Evolutionary conservation across 1,140 invertebrate genomes (phyloP).

Genomic region (Drosophila parvula): DNA sequence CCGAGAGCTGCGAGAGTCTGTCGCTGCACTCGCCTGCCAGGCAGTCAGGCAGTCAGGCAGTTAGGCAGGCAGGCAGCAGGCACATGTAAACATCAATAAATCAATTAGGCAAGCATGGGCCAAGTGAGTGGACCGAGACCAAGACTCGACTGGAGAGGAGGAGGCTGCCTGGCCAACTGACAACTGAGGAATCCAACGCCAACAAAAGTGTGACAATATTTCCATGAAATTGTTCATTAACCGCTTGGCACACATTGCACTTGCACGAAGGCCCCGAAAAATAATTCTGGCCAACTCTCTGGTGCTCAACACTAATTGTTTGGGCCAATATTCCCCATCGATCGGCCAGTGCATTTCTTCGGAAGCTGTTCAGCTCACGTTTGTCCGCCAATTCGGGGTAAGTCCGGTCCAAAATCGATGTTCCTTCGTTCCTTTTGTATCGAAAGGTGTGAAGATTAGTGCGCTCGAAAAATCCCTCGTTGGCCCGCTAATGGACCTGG

Average conservation of each 20-base stretch:
- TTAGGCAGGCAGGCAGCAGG: constrained; percentile 48
- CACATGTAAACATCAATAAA: constrained; percentile 83
- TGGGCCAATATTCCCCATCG: constrained; percentile 55
- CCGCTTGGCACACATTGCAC: constrained; percentile 80
- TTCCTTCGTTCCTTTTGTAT: constrained; percentile 38
- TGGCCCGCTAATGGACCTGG: constrained; percentile 52
- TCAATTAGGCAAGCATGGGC: constrained; percentile 81
- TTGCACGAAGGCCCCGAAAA: constrained; percentile 42
- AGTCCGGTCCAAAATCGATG: constrained; percentile 22
- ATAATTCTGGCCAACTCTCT: constrained; percentile 61
- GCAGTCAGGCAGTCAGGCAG: constrained; percentile 51
- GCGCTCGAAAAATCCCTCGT: constrained; percentile 58
- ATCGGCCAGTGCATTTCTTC: constrained; percentile 69
- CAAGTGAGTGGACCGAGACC: constrained; percentile 61
- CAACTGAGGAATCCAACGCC: constrained; percentile 76
- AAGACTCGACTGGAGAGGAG: neutral
- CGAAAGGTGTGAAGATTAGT: constrained; percentile 79
- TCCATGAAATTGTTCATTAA: constrained; percentile 83
- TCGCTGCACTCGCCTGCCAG: constrained; percentile 25
- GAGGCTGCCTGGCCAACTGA: constrained; percentile 8
- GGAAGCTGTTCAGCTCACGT: constrained; percentile 69
- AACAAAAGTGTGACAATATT: constrained; percentile 83
- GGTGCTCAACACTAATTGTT: constrained; percentile 63
- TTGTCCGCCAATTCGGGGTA: constrained; percentile 74
- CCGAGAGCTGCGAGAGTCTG: constrained; percentile 23